A percentile compares a stretch with the other conserved stretches of the same genome.
Evolutionary conservation across 2,797 vertebrate species (phyloP).

Genomic region (Cichlasoma orientale): DNA sequence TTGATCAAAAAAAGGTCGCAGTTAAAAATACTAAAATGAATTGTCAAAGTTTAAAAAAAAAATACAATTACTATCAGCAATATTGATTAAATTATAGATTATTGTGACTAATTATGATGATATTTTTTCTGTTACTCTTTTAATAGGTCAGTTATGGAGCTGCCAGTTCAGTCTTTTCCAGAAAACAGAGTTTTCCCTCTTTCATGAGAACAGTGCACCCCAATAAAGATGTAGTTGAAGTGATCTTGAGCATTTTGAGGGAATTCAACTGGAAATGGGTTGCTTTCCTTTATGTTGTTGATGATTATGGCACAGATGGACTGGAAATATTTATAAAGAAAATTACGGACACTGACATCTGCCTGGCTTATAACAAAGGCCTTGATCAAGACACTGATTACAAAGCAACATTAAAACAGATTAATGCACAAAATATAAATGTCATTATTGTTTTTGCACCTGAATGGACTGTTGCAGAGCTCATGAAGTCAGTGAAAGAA

Average conservation of each 20-base stretch:
- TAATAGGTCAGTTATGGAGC: conserved; percentile 78
- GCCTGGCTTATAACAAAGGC: conserved; percentile 77
- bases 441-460: conserved; percentile 79
- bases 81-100: neutral
- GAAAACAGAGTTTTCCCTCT: conserved; percentile 72
- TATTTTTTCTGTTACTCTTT: neutral
- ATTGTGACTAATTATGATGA: neutral
- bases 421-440: conserved; percentile 57
- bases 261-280: conserved; percentile 88
- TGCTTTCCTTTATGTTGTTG: conserved; percentile 76
- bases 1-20: too few relatives aligned
- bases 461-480: neutral
- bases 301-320: conserved; percentile 73
- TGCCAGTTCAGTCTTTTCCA: conserved; percentile 60
- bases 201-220: conserved; percentile 85
- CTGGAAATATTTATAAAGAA: conserved; percentile 65
- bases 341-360: conserved; percentile 62
- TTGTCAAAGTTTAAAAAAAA: too few relatives aligned
- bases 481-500: conserved; percentile 78
- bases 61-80: too few relatives aligned
- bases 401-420: conserved; percentile 54
- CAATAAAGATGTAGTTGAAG: conserved; percentile 73
- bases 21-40: too few relatives aligned
- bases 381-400: conserved; percentile 40
- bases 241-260: conserved; percentile 77